Evolutionary conservation across 1,140 invertebrate genomes (phyloP), one percentile per base, ranked within the genome.

Genomic region (Oreohelix idahoensis): DNA sequence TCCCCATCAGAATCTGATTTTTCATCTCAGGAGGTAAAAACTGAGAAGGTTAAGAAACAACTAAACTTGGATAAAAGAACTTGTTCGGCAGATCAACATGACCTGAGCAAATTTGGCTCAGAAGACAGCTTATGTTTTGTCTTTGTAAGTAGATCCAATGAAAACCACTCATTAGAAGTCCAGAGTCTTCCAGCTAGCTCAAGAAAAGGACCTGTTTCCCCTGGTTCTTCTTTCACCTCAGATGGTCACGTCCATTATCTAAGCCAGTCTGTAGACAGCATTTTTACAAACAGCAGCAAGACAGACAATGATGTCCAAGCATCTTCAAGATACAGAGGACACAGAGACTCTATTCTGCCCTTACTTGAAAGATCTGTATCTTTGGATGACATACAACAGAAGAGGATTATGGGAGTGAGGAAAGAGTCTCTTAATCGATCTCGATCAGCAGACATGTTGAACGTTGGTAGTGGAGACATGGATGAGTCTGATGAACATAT

Each of bases 41-140:
- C 0, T 15, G 49, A 77, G 23, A 53, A 77, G 42, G 29, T 39
- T 1, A n/a, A 23, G 11, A 39, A 42, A 42, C 71, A 42, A 0
- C 38, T 74, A 10, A 42, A 23, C 23, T 10, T 79, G 20, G 51
- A 35, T n/a, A 32, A 66, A 5, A 79, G 51, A 42, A 36, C 32
- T 36, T 38, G 10, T 10, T 70, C 78, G 0, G 63, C 66, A 32
- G 38, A 83, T 11, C 42, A 71, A n/a, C 29, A 66, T n/a, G 17
- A 66, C 26, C n/a, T 23, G 15, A 81, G 49, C 1, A 35, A 20
- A 8, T 66, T 73, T 53, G 75, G 39, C 26, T 85, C 89, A 17
- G 87, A 87, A 84, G 90, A 91, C 69, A 90, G 89, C 79, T 90
- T 91, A 78, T 89, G 89, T 39, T 85, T 83, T 70, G 79, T 85